Percentiles rank a stretch among this genome's conserved stretches.
Evolutionary conservation across 2,888 invertebrate genomes (phyloP).

Genomic region (Agonopterix heracliana): DNA sequence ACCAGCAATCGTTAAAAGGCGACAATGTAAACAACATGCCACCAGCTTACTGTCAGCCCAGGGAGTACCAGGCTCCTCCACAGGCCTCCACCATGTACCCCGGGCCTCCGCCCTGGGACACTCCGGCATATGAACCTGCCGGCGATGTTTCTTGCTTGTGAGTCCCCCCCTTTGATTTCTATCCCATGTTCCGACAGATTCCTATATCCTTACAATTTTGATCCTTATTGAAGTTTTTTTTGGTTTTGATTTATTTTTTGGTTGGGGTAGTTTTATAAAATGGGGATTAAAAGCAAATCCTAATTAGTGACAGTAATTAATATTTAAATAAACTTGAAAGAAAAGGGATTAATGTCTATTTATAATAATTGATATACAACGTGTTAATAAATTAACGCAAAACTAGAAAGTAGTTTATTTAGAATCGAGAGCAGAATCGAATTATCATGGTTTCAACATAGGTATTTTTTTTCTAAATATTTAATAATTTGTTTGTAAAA

Average conservation of each 20-base stretch:
- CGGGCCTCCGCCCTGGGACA: conserved; percentile 57
- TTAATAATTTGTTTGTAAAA: too few species aligned
- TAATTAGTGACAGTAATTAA: too few species aligned
- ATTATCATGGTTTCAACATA: too few species aligned
- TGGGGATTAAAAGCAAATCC: too few species aligned
- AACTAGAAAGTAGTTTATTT: too few species aligned
- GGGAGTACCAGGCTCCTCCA: conserved; percentile 55
- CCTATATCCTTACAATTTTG: conserved; percentile 17
- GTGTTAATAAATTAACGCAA: too few species aligned
- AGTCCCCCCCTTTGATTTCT: conserved; percentile 62
- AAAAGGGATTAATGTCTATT: too few species aligned
- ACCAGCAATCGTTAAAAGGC: conserved; percentile 62
- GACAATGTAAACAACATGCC: conserved; percentile 75
- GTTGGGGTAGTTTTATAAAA: conserved; percentile 2
- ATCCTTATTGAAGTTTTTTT: conserved; percentile 5
- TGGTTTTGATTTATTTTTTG: conserved; percentile 7
- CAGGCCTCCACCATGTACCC: conserved; percentile 47
- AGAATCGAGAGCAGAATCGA: too few species aligned
- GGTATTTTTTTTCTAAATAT: too few species aligned
- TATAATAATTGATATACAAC: too few species aligned
- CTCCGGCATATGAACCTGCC: conserved; percentile 66
- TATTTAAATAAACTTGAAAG: too few species aligned
- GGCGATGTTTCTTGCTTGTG: conserved; percentile 73
- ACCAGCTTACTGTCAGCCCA: conserved; percentile 55
- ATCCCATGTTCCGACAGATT: conserved; percentile 25